Base-by-base conservation (phyloP, 2,888 invertebrate genomes). In the Pomacea canaliculata region DNA sequence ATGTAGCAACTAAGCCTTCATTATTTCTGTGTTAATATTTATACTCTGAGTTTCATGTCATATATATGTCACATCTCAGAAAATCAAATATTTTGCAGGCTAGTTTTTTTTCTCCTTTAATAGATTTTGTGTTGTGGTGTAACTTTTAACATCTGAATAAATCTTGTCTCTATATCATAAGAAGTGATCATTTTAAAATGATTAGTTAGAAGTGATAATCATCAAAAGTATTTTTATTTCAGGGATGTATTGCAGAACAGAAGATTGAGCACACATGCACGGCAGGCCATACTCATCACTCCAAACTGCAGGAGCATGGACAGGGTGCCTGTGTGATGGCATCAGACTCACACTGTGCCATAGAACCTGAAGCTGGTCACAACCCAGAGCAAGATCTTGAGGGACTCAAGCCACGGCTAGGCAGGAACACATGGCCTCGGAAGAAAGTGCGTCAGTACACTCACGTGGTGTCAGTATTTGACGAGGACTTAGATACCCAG, bases 171-270 rank as follows among this genome's bases (percentile, higher is more conserved):
- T 37, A 37, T 37, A 37, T 37, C 5, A 37, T 37, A 37, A 37
- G 37, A 37, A 37, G 37, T 37, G 51, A 56, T 1, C 12, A 56
- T 16, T 56, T 56, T 56, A 56, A 56, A 16, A 56, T 56, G 51
- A 56, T 56, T 37, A 5, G 37, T 37, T 37, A 37, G 37, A 37
- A 37, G 37, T 37, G 16, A 13, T 56, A 56, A 56, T 56, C 8
- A 13, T 56, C 16, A 10, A 37, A 37, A 56, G 51, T 56, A 13
- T 4, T 56, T 56, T 16, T 66, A 59, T 82, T 84, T 16, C 82
- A 89, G 89, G 89, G 89, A 23, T 89, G 89, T 79, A 88, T 88
- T 19, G 86, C 84, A 7, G 88, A 89, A 78, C 89, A 89, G 81
- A 82, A 83, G 68, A 84, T 88, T 59, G 83, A 84, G 56, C 89